These are phyloP conservation scores for Pachyramphus minor DNA, from an alignment of 2,113 vertebrate species.

Conservation along the genomic window DNA sequence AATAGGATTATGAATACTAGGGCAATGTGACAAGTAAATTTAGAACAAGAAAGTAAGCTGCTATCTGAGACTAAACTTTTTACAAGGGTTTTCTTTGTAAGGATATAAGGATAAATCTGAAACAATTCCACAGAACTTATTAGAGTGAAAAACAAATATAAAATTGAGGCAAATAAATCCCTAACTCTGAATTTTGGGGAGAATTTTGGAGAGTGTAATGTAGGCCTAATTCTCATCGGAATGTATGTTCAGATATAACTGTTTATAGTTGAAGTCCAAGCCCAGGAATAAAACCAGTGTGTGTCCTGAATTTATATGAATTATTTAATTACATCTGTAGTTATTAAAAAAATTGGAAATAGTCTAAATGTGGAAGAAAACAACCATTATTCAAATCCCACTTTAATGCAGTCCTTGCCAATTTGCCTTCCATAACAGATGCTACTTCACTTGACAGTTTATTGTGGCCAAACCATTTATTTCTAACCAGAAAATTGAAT, in stretches of 20 bases:
- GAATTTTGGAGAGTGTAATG: background rate
- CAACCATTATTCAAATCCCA: background rate
- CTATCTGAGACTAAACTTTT: background rate
- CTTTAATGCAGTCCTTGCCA: slow-evolving; percentile 18
- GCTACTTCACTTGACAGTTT: slow-evolving; percentile 36
- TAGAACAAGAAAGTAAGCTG: background rate
- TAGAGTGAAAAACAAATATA: background rate
- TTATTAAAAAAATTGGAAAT: background rate
- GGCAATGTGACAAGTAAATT: background rate
- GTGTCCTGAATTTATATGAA: background rate
- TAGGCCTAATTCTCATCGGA: background rate
- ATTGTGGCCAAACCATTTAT: slow-evolving; percentile 32
- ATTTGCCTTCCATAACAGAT: slow-evolving; percentile 54
- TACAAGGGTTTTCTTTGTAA: background rate
- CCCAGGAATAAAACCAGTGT: background rate
- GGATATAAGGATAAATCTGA: background rate
- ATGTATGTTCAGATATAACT: background rate
- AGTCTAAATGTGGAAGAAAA: slow-evolving; percentile 34
- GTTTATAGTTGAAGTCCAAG: background rate
- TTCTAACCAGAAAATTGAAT: background rate
- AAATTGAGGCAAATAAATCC: background rate
- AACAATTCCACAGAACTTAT: background rate
- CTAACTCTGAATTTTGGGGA: background rate
- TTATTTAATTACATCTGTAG: slow-evolving; percentile 25
- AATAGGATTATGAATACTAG: background rate